Conservation (phyloP, 2,797 vertebrate genomes). For the Phaenicophaeus curvirostris region DNA sequence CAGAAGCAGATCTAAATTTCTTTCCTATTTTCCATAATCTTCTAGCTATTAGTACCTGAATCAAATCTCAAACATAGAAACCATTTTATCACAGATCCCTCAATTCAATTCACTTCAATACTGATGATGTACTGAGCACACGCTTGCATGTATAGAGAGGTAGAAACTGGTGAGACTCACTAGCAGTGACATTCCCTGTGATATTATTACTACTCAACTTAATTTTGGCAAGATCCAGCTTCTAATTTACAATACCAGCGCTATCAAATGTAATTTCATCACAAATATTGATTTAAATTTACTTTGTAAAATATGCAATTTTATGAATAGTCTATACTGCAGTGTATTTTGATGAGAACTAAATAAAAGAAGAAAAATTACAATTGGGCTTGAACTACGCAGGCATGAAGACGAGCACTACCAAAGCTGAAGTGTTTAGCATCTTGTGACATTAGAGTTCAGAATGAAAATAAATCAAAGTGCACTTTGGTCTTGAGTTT, state of each 20-base stretch:
- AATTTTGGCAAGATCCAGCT: background rate
- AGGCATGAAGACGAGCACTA: background rate
- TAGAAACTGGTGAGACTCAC: background rate
- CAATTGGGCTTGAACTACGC: background rate
- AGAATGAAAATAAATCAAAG: background rate
- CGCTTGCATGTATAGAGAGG: background rate
- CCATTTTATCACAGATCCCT: background rate
- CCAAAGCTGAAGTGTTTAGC: background rate
- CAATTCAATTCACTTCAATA: background rate
- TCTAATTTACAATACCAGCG: background rate
- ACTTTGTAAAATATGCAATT: background rate
- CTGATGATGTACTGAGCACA: background rate
- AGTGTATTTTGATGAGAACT: background rate
- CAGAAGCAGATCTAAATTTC: background rate
- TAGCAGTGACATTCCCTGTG: background rate
- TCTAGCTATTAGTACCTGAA: background rate
- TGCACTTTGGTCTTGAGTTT: background rate
- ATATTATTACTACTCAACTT: background rate
- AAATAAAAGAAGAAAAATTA: background rate
- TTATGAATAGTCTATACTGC: background rate
- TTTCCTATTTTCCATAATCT: background rate
- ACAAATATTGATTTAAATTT: background rate
- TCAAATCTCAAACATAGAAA: background rate
- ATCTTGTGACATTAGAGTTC: background rate
- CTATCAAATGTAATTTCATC: background rate